These are phyloP conservation scores for Drosophila multiciliata DNA, from an alignment of 2,888 invertebrate species.

Conservation along the genomic window DNA sequence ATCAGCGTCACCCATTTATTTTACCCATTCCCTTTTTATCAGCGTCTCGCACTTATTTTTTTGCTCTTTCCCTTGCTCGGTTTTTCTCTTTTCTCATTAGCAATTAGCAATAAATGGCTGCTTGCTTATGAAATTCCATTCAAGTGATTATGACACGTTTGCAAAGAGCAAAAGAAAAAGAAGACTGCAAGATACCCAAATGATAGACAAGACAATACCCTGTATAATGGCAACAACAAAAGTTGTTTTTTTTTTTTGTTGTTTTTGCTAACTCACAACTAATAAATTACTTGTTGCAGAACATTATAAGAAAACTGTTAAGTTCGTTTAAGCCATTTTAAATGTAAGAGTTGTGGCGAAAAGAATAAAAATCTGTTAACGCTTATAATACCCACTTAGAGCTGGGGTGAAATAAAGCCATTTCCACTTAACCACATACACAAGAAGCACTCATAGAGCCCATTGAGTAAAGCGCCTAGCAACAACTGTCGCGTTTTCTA, in stretches of 20 bases:
- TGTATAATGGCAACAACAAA: not conserved
- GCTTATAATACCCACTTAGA: not conserved
- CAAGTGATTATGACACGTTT: slow-evolving; percentile 20
- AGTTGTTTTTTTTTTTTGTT: not conserved
- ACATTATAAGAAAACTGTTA: not conserved
- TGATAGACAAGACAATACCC: slow-evolving; percentile 12
- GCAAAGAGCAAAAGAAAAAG: not conserved
- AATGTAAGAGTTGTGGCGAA: not conserved
- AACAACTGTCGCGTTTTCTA: slow-evolving; percentile 20
- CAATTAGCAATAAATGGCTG: slow-evolving; percentile 26
- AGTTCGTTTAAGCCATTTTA: not conserved
- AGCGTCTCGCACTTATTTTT: not conserved
- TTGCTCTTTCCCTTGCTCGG: not conserved
- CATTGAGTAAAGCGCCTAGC: slow-evolving; percentile 8
- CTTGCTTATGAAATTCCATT: slow-evolving; percentile 43
- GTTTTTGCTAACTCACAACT: too few relatives aligned
- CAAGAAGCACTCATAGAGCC: not conserved
- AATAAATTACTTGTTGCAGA: not conserved
- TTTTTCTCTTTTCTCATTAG: slow-evolving; percentile 10
- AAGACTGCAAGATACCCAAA: not conserved
- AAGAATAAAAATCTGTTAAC: not conserved
- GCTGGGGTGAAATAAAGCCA: not conserved
- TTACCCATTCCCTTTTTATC: not conserved
- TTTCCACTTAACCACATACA: slow-evolving; percentile 3
- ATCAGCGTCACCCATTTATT: too few relatives aligned